Evolutionary conservation across 2,113 vertebrate species (phyloP).

Genomic region (Calypte anna): DNA sequence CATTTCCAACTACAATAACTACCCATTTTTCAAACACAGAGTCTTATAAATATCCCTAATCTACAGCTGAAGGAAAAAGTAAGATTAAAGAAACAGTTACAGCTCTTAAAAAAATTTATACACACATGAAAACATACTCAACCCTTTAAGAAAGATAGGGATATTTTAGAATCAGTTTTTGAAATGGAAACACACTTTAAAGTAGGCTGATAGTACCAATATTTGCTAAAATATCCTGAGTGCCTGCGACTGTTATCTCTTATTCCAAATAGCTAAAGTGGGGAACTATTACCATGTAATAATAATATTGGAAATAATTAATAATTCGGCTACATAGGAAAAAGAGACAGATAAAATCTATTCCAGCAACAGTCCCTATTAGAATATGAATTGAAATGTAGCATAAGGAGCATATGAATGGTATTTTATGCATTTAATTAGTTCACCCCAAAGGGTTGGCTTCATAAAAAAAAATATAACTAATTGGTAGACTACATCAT

Average conservation of each 20-base stretch:
- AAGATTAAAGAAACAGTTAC: background rate
- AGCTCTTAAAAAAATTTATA: background rate
- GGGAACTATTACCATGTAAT: background rate
- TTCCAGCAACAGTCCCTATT: background rate
- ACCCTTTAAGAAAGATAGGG: background rate
- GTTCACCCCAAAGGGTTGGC: background rate
- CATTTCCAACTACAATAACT: background rate
- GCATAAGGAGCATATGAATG: background rate
- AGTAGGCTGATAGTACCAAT: background rate
- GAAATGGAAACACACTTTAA: background rate
- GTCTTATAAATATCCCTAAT: background rate
- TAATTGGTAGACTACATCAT: background rate
- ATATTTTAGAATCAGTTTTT: background rate
- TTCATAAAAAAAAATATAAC: background rate
- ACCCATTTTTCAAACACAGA: background rate
- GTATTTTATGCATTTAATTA: background rate
- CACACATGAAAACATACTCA: accelerated
- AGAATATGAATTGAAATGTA: background rate
- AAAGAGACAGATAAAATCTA: background rate
- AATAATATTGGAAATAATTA: background rate
- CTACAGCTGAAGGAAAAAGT: background rate
- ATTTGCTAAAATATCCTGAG: background rate
- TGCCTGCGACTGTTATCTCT: background rate
- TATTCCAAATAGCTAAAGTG: background rate
- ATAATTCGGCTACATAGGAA: background rate